phyloP scores from a whole-genome alignment of 2,113 vertebrate genomes.

The Fregata magnificens region DNA sequence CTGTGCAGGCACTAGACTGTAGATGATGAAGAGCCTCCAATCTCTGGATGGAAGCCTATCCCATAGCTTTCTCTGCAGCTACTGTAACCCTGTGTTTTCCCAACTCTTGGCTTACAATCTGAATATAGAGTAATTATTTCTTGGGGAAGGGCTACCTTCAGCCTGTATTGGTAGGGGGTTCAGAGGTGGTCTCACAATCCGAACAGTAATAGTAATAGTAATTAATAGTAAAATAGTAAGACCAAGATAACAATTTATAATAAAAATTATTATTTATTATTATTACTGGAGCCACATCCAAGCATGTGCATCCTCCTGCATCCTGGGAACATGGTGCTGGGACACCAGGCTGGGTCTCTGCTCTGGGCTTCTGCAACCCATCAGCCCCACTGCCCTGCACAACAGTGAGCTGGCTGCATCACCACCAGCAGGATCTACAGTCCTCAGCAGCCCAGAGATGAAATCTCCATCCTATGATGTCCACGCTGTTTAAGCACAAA shows the following conservation, averaged over 20 bases:
- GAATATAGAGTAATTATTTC: background rate
- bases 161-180: background rate
- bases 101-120: background rate
- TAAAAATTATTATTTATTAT: background rate
- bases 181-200: background rate
- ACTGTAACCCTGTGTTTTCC: background rate
- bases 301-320: background rate
- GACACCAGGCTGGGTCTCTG: background rate
- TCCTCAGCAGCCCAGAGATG: background rate
- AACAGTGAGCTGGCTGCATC: background rate
- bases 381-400: background rate
- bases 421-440: background rate
- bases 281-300: background rate
- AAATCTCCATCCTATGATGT: background rate
- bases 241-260: background rate
- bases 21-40: background rate
- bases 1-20: background rate
- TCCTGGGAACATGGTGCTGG: background rate
- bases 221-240: background rate
- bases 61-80: background rate
- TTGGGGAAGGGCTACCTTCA: background rate
- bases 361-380: background rate
- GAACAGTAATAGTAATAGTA: background rate
- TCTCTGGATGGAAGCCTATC: background rate
- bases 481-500: background rate